A percentile compares a stretch with the other conserved stretches of the same genome.
These are phyloP conservation scores for Leptoteleia sp. DNA, from an alignment of 1,140 invertebrate species.

Conservation along the genomic window DNA sequence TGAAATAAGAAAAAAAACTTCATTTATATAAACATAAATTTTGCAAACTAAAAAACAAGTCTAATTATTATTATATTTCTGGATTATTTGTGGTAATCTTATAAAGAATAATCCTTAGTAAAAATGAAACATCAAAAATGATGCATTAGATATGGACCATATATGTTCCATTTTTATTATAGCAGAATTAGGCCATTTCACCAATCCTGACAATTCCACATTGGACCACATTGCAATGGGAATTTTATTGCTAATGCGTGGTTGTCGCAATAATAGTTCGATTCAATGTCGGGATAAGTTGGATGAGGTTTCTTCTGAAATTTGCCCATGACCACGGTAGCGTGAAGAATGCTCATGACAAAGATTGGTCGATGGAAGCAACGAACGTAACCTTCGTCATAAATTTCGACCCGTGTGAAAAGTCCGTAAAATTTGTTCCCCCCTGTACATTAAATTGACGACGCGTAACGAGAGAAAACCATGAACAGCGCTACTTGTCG, in stretches of 20 bases:
- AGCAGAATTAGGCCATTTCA: no score
- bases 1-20: no score
- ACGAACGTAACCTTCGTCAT: slow-evolving; percentile 34
- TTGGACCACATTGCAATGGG: no score
- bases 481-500: slow-evolving; percentile 25
- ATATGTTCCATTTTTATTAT: no score
- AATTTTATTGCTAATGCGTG: slow-evolving; percentile 30
- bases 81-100: no score
- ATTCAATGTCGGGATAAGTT: neutral
- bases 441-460: slow-evolving; percentile 55
- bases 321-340: neutral
- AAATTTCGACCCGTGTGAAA: slow-evolving; percentile 55
- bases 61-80: no score
- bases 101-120: no score
- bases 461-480: slow-evolving; percentile 30
- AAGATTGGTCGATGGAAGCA: slow-evolving; percentile 24
- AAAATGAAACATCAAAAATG: no score
- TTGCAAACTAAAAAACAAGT: no score
- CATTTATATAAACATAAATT: no score
- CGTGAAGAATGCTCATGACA: slow-evolving; percentile 16
- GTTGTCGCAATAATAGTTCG: slow-evolving; percentile 9
- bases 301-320: slow-evolving; percentile 1
- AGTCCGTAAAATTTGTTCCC: slow-evolving; percentile 63
- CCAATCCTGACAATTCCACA: no score
- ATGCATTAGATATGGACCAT: no score